These are phyloP conservation scores for Megalopta genalis DNA, from an alignment of 1,140 invertebrate species.

Conservation along the genomic window DNA sequence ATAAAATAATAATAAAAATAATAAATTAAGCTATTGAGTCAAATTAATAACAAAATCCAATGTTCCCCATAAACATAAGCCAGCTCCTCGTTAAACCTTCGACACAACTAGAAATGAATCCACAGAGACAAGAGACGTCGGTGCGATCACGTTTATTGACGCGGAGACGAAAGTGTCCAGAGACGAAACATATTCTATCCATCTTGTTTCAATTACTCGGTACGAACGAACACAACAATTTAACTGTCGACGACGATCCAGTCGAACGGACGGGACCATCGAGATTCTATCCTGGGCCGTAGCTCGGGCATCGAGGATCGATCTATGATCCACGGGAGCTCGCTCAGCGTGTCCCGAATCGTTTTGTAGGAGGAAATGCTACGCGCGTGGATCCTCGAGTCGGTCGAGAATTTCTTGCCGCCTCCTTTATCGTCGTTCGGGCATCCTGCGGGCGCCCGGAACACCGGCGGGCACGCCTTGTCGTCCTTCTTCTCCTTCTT, in stretches of 20 bases:
- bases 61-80: too few relatives aligned
- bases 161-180: not conserved
- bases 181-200: not conserved
- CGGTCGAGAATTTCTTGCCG: not conserved
- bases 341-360: not conserved
- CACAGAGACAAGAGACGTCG: not conserved
- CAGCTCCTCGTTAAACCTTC: too few relatives aligned
- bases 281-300: not conserved
- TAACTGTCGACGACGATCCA: not conserved
- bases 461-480: conserved; percentile 50
- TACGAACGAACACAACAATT: not conserved
- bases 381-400: too few relatives aligned
- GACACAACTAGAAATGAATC: too few relatives aligned
- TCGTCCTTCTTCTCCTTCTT: not conserved
- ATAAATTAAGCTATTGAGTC: too few relatives aligned
- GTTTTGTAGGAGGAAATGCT: too few relatives aligned
- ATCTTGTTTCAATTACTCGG: not conserved
- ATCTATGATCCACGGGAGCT: not conserved
- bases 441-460: conserved; percentile 42
- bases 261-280: not conserved
- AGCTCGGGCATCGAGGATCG: not conserved
- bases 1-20: too few relatives aligned
- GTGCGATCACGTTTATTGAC: conserved; percentile 20
- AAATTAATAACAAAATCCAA: too few relatives aligned
- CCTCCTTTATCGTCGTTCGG: not conserved